phyloP scores from a whole-genome alignment of 2,888 invertebrate genomes.

The Sthenelais limicola region DNA sequence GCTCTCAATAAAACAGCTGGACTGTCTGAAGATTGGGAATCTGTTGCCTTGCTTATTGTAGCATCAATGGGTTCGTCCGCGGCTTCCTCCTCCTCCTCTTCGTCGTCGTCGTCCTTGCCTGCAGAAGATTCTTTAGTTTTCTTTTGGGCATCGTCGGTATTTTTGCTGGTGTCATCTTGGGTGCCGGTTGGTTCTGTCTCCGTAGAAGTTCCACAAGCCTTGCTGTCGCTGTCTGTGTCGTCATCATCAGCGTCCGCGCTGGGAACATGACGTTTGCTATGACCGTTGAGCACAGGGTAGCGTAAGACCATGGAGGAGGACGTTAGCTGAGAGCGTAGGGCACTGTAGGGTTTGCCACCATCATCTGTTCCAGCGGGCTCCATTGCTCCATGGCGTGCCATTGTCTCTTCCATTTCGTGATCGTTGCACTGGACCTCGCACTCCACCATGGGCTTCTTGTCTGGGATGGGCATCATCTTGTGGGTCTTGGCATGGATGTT shows the following conservation, averaged over 20 bases:
- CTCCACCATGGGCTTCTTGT: constrained; percentile 34
- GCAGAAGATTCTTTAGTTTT: too few relatives aligned
- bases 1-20: too few relatives aligned
- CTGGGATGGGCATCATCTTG: constrained; percentile 34
- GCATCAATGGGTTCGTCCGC: too few relatives aligned
- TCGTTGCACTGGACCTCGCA: constrained; percentile 30
- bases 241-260: neutral
- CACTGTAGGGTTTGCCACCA: neutral
- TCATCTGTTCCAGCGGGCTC: neutral
- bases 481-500: constrained; percentile 37
- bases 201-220: too few relatives aligned
- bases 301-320: constrained; percentile 2
- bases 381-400: neutral
- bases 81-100: neutral
- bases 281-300: constrained; percentile 12
- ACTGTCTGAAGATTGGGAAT: too few relatives aligned
- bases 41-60: too few relatives aligned
- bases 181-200: too few relatives aligned
- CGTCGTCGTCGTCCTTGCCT: neutral
- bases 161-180: neutral
- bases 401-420: constrained; percentile 3
- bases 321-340: constrained; percentile 23
- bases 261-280: neutral
- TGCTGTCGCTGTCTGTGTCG: neutral
- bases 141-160: too few relatives aligned